Base-by-base conservation (phyloP, 2,888 invertebrate genomes). In the Xylophagus ater region DNA sequence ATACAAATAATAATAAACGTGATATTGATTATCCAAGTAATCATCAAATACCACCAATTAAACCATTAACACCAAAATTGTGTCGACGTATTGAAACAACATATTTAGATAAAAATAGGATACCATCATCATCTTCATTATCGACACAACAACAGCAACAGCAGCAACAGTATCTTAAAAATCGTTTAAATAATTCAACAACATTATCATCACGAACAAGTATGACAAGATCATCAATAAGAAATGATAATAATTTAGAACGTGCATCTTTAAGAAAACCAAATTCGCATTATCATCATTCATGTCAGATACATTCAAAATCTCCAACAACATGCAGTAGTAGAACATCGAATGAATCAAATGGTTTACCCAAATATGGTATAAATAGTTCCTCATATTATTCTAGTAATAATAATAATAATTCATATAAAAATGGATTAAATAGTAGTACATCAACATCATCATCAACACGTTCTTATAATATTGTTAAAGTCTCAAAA, bases 11-110 rank as follows among this genome's bases (percentile, higher is more conserved):
- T 17, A 19, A 23, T 12, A 34, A 34, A 30, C 21, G 29, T 30
- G 31, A 35, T 30, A 18, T n/a, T n/a, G n/a, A n/a, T n/a, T n/a
- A 29, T 33, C 34, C 12, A 32, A 39, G 18, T 32, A 13, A 21
- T 21, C 6, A n/a, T n/a, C 30, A 35, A 19, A 6, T 19, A 14
- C 38, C 47, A 26, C 34, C 47, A 13, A 53, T 64, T 3, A 61
- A 63, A 37, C 65, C 65, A 17, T 44, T 62, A 13, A 62, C 65
- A 23, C 65, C 62, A 4, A 61, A 64, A 46, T 50, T 63, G 17
- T 59, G 60, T 26, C 54, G 59, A 19, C 59, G 65, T 42, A 62
- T 64, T 30, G 64, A 62, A 43, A 57, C 59, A 37, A 48, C 52
- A 14, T 42, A 42, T 32, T 40, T 43, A 6, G 42, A 38, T 24